These are phyloP conservation scores for Gallinago paraguaiae DNA, from an alignment of 2,113 vertebrate species.

Conservation along the genomic window DNA sequence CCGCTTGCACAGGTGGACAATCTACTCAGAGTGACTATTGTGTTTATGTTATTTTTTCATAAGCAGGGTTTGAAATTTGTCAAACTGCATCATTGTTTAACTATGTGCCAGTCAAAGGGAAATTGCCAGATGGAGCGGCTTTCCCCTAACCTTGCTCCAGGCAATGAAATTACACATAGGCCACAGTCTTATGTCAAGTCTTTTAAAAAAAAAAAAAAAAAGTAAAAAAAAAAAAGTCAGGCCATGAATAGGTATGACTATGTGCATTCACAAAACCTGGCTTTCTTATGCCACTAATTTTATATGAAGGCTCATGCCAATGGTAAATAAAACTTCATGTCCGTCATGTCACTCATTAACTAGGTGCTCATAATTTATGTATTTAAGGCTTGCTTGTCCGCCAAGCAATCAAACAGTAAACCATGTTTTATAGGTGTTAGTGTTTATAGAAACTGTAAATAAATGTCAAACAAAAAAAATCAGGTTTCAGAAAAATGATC, in stretches of 20 bases:
- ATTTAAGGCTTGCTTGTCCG: constrained; percentile 71
- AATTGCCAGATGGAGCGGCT: constrained; percentile 86
- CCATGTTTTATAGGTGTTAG: constrained; percentile 82
- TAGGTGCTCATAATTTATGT: constrained; percentile 81
- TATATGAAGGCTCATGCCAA: constrained; percentile 79
- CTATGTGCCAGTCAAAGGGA: constrained; percentile 85
- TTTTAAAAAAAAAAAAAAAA: neutral
- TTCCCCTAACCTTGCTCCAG: constrained; percentile 82
- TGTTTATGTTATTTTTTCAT: constrained; percentile 94
- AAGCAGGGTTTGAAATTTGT: constrained; percentile 92
- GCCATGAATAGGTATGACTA: constrained; percentile 78
- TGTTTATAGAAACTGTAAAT: constrained; percentile 87
- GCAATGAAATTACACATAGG: constrained; percentile 82
- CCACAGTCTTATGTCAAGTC: constrained; percentile 77
- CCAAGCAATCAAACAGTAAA: constrained; percentile 76
- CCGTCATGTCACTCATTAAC: constrained; percentile 78
- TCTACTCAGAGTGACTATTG: constrained; percentile 79
- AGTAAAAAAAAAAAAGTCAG: neutral
- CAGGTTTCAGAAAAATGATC: constrained; percentile 77
- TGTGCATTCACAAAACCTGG: constrained; percentile 76
- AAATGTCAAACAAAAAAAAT: constrained; percentile 82
- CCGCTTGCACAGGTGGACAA: constrained; percentile 88
- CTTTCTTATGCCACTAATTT: constrained; percentile 75
- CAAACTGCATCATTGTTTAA: constrained; percentile 95
- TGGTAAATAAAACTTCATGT: constrained; percentile 78